Conservation (phyloP, 53 echinoderm and acorn worm genomes). For the Astropecten irregularis region DNA sequence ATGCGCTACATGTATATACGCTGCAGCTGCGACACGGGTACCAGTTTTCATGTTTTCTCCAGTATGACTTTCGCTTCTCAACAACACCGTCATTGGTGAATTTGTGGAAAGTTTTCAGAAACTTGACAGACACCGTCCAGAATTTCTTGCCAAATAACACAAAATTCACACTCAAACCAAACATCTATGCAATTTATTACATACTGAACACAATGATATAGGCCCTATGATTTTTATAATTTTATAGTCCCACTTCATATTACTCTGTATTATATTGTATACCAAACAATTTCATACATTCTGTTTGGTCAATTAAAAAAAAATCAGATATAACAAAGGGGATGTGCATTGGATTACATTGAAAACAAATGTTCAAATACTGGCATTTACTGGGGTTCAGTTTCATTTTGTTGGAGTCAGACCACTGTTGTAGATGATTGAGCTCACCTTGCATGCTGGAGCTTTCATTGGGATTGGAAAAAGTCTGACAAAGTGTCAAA, state of each 20-base stretch:
- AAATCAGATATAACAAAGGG: not conserved
- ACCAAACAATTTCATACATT: not conserved
- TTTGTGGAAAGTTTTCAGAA: too few relatives aligned
- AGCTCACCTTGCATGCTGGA: not conserved
- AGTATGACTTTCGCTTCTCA: too few relatives aligned
- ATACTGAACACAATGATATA: too few relatives aligned
- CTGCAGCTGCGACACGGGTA: too few relatives aligned
- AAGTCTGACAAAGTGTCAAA: constrained; percentile 14
- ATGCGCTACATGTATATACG: too few relatives aligned
- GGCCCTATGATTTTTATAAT: too few relatives aligned
- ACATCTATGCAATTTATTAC: too few relatives aligned
- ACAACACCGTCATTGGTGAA: too few relatives aligned
- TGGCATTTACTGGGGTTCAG: not conserved
- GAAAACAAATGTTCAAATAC: constrained; percentile 2
- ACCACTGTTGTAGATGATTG: not conserved
- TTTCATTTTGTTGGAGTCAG: constrained; percentile 27
- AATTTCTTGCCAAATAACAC: too few relatives aligned
- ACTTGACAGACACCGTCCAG: too few relatives aligned
- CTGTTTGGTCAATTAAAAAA: not conserved
- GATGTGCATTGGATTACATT: not conserved
- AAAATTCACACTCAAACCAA: too few relatives aligned
- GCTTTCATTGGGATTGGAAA: not conserved
- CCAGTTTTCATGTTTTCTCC: too few relatives aligned
- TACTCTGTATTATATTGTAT: not conserved
- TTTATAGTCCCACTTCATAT: not conserved